Conservation (phyloP, 2,113 vertebrate species). For the Ciconia maguari region DNA sequence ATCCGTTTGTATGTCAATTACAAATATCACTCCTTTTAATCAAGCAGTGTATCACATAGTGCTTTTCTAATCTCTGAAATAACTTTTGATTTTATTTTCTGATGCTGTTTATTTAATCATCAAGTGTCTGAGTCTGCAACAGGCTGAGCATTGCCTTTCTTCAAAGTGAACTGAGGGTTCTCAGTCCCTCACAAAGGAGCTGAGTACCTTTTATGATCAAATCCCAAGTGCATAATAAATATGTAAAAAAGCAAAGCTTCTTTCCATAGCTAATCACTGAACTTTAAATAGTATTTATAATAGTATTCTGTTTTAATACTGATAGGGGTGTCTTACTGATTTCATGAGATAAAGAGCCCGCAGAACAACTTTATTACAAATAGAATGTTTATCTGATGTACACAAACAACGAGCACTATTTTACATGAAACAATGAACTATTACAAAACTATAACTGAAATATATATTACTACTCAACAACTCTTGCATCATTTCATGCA, state of each 20-base stretch:
- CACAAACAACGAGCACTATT: neutral
- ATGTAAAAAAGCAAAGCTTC: conserved; percentile 21
- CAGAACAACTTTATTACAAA: conserved; percentile 5
- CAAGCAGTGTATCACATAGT: neutral
- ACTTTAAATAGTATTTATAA: conserved; percentile 41
- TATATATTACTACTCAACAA: neutral
- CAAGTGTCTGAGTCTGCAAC: neutral
- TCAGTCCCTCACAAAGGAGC: neutral
- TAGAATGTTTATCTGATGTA: neutral
- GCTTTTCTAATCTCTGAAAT: conserved; percentile 9
- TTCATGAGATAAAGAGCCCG: neutral
- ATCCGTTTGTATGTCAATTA: conserved; percentile 16
- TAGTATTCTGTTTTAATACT: neutral
- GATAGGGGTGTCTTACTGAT: neutral
- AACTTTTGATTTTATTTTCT: conserved; percentile 28
- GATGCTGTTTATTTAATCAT: neutral
- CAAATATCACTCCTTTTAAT: conserved; percentile 26
- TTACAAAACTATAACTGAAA: neutral
- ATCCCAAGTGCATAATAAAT: conserved; percentile 19
- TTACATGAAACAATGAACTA: neutral
- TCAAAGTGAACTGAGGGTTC: neutral
- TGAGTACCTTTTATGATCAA: neutral
- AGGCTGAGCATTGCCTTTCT: neutral
- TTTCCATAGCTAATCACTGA: conserved; percentile 15
- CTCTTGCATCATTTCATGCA: neutral